Evolutionary conservation across 1,140 invertebrate species (phyloP), one percentile per base, ranked within the genome.

Genomic region (Drosophila melanogaster): DNA sequence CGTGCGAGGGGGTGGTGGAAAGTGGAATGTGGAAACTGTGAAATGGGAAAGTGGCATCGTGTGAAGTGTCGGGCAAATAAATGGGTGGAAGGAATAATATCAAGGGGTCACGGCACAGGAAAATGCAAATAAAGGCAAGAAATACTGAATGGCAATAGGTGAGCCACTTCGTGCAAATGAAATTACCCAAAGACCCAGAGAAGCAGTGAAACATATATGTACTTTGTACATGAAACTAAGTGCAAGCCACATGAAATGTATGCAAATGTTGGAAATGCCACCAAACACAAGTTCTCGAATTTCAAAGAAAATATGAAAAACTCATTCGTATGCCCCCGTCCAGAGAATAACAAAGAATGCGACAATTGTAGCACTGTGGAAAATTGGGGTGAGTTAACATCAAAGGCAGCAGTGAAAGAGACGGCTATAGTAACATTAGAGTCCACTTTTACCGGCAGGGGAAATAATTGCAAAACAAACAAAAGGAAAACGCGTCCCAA

Each of bases 391-490:
- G 51, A 64, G 71, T 47, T 61, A 57, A 44, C 50, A 66, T 49
- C 56, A 65, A 53, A 72, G 51, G 26, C 56, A 59, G 47, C 35
- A 51, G 38, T 56, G 19, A 51, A 57, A 22, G 51, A 30, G 50
- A 57, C 4, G 37, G 53, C 35, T 19, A 49, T 3, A 62, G 17
- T 70, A 57, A 56, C 67, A 70, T 41, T 62, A 69, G 58, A 64
- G 35, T 77, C 56, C 49, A 61, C 61, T 51, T 41, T 10, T 19
- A 38, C 6, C 53, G 50, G 15, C 57, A 73, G 83, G 83, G 83
- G 83, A 83, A 86, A 83, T 71, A 87, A 87, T 83, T 87, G 66
- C 83, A 81, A 65, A 74, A 37, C 79, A 81, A 81, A 81, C 79
- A 81, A 79, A 72, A 49, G 44, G 40, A 56, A 67, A 61, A 56